Conservation (phyloP, 2,113 vertebrate genomes). For the Cyprinodon brontotheroides region DNA sequence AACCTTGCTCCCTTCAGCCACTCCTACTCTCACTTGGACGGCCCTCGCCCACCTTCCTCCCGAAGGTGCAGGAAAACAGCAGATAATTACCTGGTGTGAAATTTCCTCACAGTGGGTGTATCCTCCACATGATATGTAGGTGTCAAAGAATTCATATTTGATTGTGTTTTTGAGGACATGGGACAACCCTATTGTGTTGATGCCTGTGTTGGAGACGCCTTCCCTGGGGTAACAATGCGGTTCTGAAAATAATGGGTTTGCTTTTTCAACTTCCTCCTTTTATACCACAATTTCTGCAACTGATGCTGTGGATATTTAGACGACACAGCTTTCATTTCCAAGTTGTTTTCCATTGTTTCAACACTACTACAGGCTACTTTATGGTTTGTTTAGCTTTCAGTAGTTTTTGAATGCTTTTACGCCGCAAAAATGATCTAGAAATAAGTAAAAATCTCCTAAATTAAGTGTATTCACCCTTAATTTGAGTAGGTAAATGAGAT, state of each 20-base stretch:
- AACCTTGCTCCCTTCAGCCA: conserved; percentile 23
- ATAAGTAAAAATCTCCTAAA: no score
- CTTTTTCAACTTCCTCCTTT: conserved; percentile 7
- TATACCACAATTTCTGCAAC: conserved; percentile 15
- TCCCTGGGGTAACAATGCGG: conserved; percentile 38
- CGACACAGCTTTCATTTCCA: not conserved
- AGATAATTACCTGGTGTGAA: conserved; percentile 77
- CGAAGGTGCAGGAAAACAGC: conserved; percentile 59
- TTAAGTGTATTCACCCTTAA: no score
- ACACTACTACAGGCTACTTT: no score
- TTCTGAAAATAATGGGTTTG: conserved; percentile 47
- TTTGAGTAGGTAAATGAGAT: no score
- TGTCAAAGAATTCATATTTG: conserved; percentile 61
- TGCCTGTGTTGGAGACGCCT: conserved; percentile 39
- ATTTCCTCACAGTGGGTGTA: conserved; percentile 52
- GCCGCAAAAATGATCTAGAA: no score
- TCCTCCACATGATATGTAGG: conserved; percentile 37
- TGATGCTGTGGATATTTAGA: conserved; percentile 17
- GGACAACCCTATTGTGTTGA: conserved; percentile 35
- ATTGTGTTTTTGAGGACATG: conserved; percentile 59
- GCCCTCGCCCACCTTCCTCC: conserved; percentile 40
- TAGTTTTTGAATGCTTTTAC: no score
- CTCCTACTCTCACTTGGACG: conserved; percentile 10
- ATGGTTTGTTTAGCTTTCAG: no score
- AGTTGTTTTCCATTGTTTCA: not conserved